Conservation (phyloP, 92 coral and sea anemone genomes). For the Zoanthus sansibaricus region DNA sequence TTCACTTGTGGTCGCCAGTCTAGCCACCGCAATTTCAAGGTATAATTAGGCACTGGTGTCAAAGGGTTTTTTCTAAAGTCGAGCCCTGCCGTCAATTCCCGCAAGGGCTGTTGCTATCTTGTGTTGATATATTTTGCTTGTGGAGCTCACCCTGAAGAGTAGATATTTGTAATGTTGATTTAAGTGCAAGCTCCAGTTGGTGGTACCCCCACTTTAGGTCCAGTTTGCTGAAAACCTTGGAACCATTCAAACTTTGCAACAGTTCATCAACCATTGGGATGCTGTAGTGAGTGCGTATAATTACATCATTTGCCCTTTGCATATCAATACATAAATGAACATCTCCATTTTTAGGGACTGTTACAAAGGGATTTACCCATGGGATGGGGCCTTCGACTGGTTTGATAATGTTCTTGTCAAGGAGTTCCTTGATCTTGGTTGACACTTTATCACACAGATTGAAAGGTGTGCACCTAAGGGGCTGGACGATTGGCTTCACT, state of each 20-base stretch:
- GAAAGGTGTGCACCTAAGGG: conserved; percentile 34
- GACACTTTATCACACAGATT: conserved; percentile 35
- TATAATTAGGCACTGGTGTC: too few relatives aligned
- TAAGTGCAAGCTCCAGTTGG: conserved; percentile 30
- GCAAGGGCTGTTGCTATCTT: conserved; percentile 18
- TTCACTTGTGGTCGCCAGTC: too few relatives aligned
- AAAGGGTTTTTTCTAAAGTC: too few relatives aligned
- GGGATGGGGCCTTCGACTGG: conserved; percentile 58
- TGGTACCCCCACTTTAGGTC: conserved; percentile 33
- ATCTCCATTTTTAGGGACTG: conserved; percentile 33
- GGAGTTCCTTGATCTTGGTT: conserved; percentile 41
- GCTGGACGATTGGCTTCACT: conserved; percentile 53
- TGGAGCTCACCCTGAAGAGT: conserved; percentile 12
- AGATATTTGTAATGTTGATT: conserved; percentile 4
- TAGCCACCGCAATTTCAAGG: too few relatives aligned
- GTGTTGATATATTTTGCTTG: conserved; percentile 23
- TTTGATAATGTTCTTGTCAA: conserved; percentile 43
- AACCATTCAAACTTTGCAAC: conserved; percentile 26
- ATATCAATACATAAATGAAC: neutral
- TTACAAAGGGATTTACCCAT: conserved; percentile 56
- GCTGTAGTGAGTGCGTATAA: conserved; percentile 20
- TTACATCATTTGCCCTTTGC: neutral
- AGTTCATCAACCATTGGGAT: conserved; percentile 45
- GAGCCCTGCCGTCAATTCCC: neutral
- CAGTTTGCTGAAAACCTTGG: conserved; percentile 31